phyloP scores from a whole-genome alignment of 2,113 vertebrate genomes.

The Phalacrocorax pelagicus region DNA sequence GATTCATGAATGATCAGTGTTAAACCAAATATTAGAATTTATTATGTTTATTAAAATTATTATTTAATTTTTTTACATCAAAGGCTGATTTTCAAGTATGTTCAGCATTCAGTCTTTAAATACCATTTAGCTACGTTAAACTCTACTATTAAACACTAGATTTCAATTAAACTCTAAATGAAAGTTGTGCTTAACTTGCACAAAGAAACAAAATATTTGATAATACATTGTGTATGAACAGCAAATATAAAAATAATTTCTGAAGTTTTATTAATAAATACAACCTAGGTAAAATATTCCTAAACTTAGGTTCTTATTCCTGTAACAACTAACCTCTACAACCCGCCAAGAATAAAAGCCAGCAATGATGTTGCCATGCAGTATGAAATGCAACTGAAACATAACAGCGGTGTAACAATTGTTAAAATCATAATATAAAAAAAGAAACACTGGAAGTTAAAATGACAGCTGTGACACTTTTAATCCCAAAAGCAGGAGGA shows the following conservation, averaged over 20 bases:
- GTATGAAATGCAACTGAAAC: neutral
- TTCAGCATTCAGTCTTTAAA: neutral
- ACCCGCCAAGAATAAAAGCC: neutral
- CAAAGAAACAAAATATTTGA: neutral
- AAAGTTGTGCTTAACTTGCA: neutral
- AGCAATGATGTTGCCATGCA: neutral
- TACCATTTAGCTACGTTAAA: neutral
- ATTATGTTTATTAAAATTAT: neutral
- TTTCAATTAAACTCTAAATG: neutral
- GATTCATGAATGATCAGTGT: neutral
- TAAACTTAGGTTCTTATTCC: neutral
- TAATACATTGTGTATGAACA: neutral
- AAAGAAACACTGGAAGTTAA: neutral
- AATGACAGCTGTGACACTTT: neutral
- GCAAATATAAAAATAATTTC: neutral
- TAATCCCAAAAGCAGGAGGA: neutral
- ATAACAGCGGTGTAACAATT: neutral
- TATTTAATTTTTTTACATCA: neutral
- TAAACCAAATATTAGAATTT: neutral
- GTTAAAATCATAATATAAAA: neutral
- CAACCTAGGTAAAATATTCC: neutral
- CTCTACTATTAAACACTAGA: neutral
- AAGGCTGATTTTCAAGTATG: neutral
- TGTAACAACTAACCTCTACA: neutral
- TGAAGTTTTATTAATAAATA: neutral